These are phyloP conservation scores for Drosophila paulistorum DNA, from an alignment of 1,140 invertebrate genomes.

Conservation along the genomic window DNA sequence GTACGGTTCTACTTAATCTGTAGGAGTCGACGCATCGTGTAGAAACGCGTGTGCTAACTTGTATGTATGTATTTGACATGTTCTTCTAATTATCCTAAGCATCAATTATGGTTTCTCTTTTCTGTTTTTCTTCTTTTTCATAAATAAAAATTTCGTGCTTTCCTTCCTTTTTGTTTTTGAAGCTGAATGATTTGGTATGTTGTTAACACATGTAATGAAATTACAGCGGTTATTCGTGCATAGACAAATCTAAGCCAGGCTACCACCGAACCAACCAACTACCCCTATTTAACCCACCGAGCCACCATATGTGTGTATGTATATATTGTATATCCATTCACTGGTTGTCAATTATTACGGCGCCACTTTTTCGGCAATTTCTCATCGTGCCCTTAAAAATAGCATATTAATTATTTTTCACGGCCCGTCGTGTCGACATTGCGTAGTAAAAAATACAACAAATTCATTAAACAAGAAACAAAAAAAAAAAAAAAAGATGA, in stretches of 20 bases:
- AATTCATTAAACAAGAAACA: constrained; percentile 13
- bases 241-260: not conserved
- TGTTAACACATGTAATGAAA: constrained; percentile 74
- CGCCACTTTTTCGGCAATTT: constrained; percentile 53
- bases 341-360: constrained; percentile 30
- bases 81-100: not conserved
- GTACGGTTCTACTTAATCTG: too few species aligned
- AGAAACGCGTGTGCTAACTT: too few species aligned
- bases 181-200: constrained; percentile 46
- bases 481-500: constrained; percentile 7
- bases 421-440: constrained; percentile 27
- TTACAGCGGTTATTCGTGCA: constrained; percentile 58
- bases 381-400: constrained; percentile 55
- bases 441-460: not conserved
- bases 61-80: not conserved
- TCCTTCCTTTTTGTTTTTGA: constrained; percentile 14
- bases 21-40: too few species aligned
- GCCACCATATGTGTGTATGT: too few species aligned
- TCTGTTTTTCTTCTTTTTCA: not conserved
- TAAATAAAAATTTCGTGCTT: not conserved
- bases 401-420: constrained; percentile 65
- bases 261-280: not conserved
- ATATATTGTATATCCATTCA: too few species aligned
- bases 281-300: not conserved
- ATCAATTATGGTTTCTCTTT: not conserved